phyloP scores from a whole-genome alignment of 2,888 invertebrate species.

The Mythimna vitellina region DNA sequence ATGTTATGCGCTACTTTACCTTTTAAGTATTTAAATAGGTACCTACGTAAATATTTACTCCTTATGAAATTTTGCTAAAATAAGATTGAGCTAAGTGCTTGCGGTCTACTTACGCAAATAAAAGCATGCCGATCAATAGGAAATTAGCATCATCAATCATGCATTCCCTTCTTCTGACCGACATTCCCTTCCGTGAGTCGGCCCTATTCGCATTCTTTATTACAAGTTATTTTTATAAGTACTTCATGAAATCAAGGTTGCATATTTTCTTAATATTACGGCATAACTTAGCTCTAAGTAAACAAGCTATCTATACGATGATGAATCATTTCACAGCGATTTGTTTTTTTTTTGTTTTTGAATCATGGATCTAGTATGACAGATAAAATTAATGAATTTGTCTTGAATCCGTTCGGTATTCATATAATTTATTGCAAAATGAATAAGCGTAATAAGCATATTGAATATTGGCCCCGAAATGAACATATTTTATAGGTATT shows the following conservation, averaged over 20 bases:
- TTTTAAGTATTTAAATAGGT: not conserved
- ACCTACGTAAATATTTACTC: not conserved
- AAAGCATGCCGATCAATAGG: conserved; percentile 75
- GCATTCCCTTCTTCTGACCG: conserved; percentile 77
- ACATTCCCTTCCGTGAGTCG: conserved; percentile 65
- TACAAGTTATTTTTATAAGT: conserved; percentile 38
- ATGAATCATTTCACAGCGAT: not conserved
- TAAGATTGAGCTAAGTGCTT: conserved; percentile 40
- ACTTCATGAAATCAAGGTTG: conserved; percentile 40
- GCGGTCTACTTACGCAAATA: conserved; percentile 72
- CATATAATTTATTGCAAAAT: not conserved
- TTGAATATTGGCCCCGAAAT: not conserved
- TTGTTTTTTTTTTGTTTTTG: not conserved
- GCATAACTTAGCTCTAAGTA: not conserved
- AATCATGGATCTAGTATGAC: not conserved
- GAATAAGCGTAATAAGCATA: no score
- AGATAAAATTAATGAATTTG: conserved; percentile 1
- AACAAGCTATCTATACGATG: not conserved
- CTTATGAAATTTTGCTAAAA: conserved; percentile 30
- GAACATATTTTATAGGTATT: not conserved
- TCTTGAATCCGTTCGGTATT: conserved; percentile 11
- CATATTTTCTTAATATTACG: conserved; percentile 18
- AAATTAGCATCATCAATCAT: conserved; percentile 84
- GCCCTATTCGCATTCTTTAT: conserved; percentile 52
- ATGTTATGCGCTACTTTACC: not conserved